Evolutionary conservation across 2,113 vertebrate species (phyloP).

Genomic region (Butorides virescens): DNA sequence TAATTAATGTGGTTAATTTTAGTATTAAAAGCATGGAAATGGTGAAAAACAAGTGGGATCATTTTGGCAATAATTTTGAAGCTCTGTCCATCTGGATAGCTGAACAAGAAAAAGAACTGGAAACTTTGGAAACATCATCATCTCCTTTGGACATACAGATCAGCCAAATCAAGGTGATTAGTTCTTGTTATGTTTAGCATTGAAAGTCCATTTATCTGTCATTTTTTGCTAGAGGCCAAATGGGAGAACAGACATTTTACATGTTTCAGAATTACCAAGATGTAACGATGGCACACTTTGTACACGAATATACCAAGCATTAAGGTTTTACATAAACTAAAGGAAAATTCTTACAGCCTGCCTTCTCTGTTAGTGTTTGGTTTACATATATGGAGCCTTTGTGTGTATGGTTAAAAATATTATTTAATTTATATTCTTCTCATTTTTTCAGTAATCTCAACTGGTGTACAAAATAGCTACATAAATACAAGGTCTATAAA

Average conservation of each 20-base stretch:
- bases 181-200: conserved; percentile 59
- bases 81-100: conserved; percentile 86
- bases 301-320: background rate
- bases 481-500: background rate
- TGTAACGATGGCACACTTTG: background rate
- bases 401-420: conserved; percentile 50
- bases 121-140: conserved; percentile 73
- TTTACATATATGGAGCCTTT: background rate
- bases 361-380: conserved; percentile 3
- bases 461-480: background rate
- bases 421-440: conserved; percentile 34
- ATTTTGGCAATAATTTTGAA: conserved; percentile 86
- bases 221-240: background rate
- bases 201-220: background rate
- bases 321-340: background rate
- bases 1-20: conserved; percentile 81
- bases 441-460: conserved; percentile 34
- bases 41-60: conserved; percentile 88
- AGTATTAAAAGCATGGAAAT: conserved; percentile 89
- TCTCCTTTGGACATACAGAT: conserved; percentile 84
- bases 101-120: conserved; percentile 86
- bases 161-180: conserved; percentile 85
- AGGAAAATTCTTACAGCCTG: background rate
- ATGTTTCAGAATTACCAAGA: background rate
- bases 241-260: background rate